Evolutionary conservation across 2,888 invertebrate genomes (phyloP), one percentile per base, ranked within the genome.

Genomic region (Tupiocoris notatus): DNA sequence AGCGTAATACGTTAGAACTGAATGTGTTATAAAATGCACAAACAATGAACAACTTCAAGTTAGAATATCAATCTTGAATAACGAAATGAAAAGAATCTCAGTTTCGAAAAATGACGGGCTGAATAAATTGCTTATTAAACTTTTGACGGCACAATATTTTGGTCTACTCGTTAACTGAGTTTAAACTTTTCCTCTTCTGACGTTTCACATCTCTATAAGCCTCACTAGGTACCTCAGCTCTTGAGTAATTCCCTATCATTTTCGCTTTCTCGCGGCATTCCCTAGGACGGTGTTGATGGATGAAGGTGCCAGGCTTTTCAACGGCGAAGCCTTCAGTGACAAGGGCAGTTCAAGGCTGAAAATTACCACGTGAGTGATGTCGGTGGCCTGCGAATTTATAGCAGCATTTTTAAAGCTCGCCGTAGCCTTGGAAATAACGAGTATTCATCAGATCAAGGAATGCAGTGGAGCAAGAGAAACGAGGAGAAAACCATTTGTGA

Each of bases 221-320:
- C 12, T 39, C 12, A 12, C 39, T n/a, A n/a, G n/a, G n/a, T 7
- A 39, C 39, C 39, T 7, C 39, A 12, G 39, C 6, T 7, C 6
- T 12, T 3, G 39, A 7, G 12, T 39, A 39, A 39, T 39, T 39
- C 12, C 39, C 39, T 12, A 39, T 39, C 39, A 39, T 39, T 39
- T 39, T 39, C 39, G 6, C 39, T 39, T 39, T 12, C 39, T 39
- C 39, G 39, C 6, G 39, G 39, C 39, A 7, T n/a, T n/a, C n/a
- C n/a, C n/a, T n/a, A n/a, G n/a, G n/a, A n/a, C 39, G 12, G 39
- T 39, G 39, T 39, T 64, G 56, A 66, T 66, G 56, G 66, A 56
- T 56, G 66, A 56, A 66, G 56, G 39, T 39, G 39, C 39, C 39
- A 12, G 21, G 66, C 66, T 66, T 66, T 54, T 54, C 66, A 66